phyloP scores from a whole-genome alignment of 2,888 invertebrate species.

The Sepioteuthis lessoniana region DNA sequence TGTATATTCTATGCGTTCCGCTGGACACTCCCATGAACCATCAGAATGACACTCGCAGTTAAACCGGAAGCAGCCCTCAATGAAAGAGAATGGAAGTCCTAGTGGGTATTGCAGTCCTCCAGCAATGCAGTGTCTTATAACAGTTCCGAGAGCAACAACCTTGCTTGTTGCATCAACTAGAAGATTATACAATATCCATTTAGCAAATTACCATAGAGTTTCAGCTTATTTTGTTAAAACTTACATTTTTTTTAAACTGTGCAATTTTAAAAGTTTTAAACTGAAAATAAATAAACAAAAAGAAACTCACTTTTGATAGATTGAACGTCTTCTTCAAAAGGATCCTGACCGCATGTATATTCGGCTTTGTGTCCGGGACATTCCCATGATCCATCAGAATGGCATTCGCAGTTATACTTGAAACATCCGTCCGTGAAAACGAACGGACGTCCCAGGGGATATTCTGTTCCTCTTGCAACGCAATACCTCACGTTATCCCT shows the following conservation, averaged over 20 bases:
- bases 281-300: background rate
- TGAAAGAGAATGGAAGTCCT: constrained; percentile 55
- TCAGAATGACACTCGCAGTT: constrained; percentile 64
- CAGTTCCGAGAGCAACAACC: background rate
- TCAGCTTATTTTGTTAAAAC: no score
- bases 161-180: background rate
- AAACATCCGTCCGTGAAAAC: background rate
- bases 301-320: background rate
- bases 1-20: constrained; percentile 46
- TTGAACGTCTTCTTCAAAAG: background rate
- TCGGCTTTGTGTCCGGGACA: constrained; percentile 23
- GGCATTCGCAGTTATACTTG: background rate
- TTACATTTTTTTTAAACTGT: no score
- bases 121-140: background rate
- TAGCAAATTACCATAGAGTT: no score
- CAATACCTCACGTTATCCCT: background rate
- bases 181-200: background rate
- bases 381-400: background rate
- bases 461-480: background rate
- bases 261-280: background rate
- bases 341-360: constrained; percentile 53
- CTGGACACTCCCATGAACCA: constrained; percentile 63
- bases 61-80: constrained; percentile 60
- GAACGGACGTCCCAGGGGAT: background rate
- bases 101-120: background rate